A percentile compares a stretch with the other conserved stretches of the same genome.
Conservation (phyloP, 2,888 invertebrate species). For the Stenichneumon culpator region DNA sequence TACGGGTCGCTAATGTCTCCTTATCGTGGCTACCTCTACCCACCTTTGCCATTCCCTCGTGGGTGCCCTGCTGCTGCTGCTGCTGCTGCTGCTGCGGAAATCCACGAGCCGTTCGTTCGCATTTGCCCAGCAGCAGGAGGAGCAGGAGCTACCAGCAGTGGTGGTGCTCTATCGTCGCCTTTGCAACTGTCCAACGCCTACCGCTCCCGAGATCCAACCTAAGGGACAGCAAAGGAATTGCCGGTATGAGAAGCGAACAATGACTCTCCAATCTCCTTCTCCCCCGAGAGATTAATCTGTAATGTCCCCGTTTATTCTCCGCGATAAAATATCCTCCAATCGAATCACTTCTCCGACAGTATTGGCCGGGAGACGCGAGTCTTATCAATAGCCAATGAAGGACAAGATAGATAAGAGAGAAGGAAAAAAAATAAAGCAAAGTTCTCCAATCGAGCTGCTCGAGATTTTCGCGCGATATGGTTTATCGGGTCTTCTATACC, state of each 20-base stretch:
- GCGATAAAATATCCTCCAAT: conserved; percentile 39
- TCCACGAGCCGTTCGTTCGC: conserved; percentile 50
- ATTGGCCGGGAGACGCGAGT: conserved; percentile 19
- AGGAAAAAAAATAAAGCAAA: conserved; percentile 22
- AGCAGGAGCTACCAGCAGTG: conserved; percentile 74
- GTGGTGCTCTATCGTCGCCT: conserved; percentile 55
- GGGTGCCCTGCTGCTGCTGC: conserved; percentile 58
- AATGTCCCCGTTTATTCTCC: conserved; percentile 46
- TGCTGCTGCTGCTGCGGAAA: conserved; percentile 73
- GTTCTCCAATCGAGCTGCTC: conserved; percentile 53
- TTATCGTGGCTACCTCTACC: conserved; percentile 80
- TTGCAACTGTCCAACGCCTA: conserved; percentile 65
- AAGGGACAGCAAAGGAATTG: conserved; percentile 49
- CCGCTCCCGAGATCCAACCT: conserved; percentile 40
- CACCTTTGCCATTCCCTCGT: conserved; percentile 75
- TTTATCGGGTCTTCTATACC: conserved; percentile 45
- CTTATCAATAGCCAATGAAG: conserved; percentile 62
- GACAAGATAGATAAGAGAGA: conserved; percentile 45
- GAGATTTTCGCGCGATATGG: conserved; percentile 35
- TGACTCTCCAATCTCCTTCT: conserved; percentile 52
- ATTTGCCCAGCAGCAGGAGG: conserved; percentile 41
- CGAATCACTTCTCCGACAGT: conserved; percentile 15
- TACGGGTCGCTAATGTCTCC: conserved; percentile 85
- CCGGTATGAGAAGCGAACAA: conserved; percentile 47
- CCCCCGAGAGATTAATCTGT: conserved; percentile 33